Evolutionary conservation across 1,140 invertebrate genomes (phyloP).

Genomic region (Nebria ingens): DNA sequence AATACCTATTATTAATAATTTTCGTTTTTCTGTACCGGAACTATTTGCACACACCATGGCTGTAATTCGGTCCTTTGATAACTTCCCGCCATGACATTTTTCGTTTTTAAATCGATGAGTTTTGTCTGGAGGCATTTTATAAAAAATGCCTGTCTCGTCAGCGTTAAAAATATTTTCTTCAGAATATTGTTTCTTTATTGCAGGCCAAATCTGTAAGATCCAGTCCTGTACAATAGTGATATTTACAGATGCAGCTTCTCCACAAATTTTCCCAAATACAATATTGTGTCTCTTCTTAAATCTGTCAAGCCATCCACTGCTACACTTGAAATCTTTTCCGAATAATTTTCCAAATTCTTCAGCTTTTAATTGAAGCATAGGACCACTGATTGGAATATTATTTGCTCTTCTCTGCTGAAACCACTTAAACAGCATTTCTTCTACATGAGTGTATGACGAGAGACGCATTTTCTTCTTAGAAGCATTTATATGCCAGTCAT

Average conservation of each 20-base stretch:
- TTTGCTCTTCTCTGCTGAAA: background rate
- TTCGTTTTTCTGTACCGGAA: constrained; percentile 38
- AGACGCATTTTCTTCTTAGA: background rate
- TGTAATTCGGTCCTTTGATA: constrained; percentile 22
- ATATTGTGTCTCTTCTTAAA: constrained; percentile 20
- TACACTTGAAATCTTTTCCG: constrained; percentile 14
- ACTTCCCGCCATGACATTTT: constrained; percentile 22
- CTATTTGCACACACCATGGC: constrained; percentile 21
- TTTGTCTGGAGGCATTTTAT: constrained; percentile 27
- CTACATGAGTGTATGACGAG: background rate
- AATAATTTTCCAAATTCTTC: background rate
- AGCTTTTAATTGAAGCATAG: background rate
- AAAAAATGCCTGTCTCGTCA: constrained; percentile 34
- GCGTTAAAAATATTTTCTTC: constrained; percentile 33
- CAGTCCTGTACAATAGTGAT: constrained; percentile 1
- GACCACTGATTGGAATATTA: background rate
- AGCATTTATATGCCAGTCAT: background rate
- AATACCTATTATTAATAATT: constrained; percentile 21
- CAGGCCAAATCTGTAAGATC: constrained; percentile 16
- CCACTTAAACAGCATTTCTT: background rate
- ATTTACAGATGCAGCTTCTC: constrained; percentile 13
- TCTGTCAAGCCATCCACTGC: constrained; percentile 16
- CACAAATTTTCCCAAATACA: constrained; percentile 10
- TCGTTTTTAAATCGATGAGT: constrained; percentile 28
- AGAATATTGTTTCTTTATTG: constrained; percentile 16